Base-by-base conservation (phyloP, 2,113 vertebrate species). In the Ceyx melanurus region DNA sequence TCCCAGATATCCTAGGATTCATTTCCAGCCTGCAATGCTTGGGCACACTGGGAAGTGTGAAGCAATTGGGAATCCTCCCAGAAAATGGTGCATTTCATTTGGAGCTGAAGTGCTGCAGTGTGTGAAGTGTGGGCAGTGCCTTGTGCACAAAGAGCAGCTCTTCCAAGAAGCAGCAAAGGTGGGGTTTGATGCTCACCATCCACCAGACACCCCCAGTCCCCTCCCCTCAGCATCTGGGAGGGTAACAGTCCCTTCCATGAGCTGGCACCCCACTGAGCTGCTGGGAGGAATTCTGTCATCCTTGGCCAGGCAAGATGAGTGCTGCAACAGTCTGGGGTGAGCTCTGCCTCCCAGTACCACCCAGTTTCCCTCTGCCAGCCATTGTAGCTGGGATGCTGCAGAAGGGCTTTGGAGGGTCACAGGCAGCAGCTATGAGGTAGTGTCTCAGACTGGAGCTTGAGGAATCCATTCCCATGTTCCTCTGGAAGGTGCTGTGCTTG, bases 31-130 rank as follows among this genome's bases (percentile, higher is more conserved):
- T 89, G 81, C 84, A 74, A 73, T 25, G 13, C 67, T 73, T 28
- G 89, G 86, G 84, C 91, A 96, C 22, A 51, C 86, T 91, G 95
- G 91, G 96, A 95, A 90, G 91, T 67, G 91, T 96, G 92, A 92
- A 96, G 61, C 84, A 77, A 89, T 72, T 96, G 94, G 91, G 94
- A 94, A 86, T 64, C 72, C 80, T 95, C 94, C 96, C 92, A 96
- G 89, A 81, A 90, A 92, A 76, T 0, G 58, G 64, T 12, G 51
- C 68, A 6, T 60, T 91, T 81, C 90, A 31, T 67, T 95, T 90
- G 37, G 10, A 83, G 88, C 56, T 33, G 14, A 66, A 95, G 90
- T 61, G 90, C 90, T 93, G 1, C 89, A 92, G 87, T 10, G 46
- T 92, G 92, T 68, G 25, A 35, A 46, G 90, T 37, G 37, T 37